phyloP scores from a whole-genome alignment of 2,888 invertebrate genomes.

The Dromius quadrimaculatus region DNA sequence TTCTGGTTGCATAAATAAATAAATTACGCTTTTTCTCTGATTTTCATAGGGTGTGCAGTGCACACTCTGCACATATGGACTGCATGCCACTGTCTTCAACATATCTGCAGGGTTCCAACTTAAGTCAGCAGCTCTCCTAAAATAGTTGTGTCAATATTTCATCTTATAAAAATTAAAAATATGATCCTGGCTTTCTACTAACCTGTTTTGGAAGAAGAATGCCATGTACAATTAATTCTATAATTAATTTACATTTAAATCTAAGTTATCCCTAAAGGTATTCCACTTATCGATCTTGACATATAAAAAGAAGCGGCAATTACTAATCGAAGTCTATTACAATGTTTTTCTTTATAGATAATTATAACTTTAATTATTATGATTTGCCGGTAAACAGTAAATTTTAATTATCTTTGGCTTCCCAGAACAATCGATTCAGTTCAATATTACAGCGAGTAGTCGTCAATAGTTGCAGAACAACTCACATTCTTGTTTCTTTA shows the following conservation, averaged over 20 bases:
- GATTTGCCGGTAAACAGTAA: conserved; percentile 18
- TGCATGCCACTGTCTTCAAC: no score
- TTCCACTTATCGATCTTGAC: conserved; percentile 22
- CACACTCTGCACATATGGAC: no score
- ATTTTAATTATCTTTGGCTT: conserved; percentile 4
- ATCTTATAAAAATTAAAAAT: no score
- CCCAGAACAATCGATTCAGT: conserved; percentile 10
- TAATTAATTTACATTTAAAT: conserved; percentile 49
- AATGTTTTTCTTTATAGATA: conserved; percentile 5
- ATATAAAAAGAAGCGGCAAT: conserved; percentile 7
- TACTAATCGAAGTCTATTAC: conserved; percentile 11
- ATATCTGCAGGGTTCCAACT: no score
- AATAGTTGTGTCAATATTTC: no score
- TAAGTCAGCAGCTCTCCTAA: no score
- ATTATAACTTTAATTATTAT: conserved; percentile 19
- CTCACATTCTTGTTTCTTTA: conserved; percentile 25
- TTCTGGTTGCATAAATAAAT: no score
- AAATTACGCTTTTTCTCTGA: no score
- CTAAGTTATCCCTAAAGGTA: conserved; percentile 14
- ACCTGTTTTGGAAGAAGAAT: conserved; percentile 1
- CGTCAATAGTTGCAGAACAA: neutral
- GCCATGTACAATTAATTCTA: conserved; percentile 32
- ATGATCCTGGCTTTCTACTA: no score
- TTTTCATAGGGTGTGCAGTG: no score
- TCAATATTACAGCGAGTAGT: neutral